Percentiles rank a stretch among this genome's conserved stretches.
phyloP scores from a whole-genome alignment of 1,140 invertebrate species.

The Druon quercuslanigerum region DNA sequence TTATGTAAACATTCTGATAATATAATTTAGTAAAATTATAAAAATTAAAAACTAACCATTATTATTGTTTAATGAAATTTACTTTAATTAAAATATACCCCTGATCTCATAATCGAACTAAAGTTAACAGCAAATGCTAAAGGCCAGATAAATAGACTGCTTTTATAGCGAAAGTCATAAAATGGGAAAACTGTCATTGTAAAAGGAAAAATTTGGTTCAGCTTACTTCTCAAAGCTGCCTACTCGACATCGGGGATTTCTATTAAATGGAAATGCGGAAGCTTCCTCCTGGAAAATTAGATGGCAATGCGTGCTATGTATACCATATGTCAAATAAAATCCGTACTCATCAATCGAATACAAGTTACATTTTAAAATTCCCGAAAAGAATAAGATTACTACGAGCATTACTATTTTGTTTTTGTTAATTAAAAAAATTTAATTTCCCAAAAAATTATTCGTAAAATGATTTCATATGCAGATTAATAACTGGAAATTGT shows the following conservation, averaged over 20 bases:
- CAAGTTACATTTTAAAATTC: too few relatives aligned
- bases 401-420: too few relatives aligned
- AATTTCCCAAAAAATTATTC: too few relatives aligned
- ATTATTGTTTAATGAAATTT: too few relatives aligned
- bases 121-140: constrained; percentile 2
- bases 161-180: constrained; percentile 19
- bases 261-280: not conserved
- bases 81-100: not conserved
- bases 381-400: too few relatives aligned
- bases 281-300: constrained; percentile 16
- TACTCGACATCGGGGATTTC: constrained; percentile 18
- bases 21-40: too few relatives aligned
- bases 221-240: not conserved
- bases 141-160: constrained; percentile 8
- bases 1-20: too few relatives aligned
- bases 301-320: not conserved
- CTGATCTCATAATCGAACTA: not conserved
- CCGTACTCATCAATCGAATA: not conserved
- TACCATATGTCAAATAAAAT: not conserved
- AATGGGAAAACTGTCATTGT: constrained; percentile 12
- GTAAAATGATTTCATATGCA: too few relatives aligned
- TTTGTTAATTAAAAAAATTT: too few relatives aligned
- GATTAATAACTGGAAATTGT: too few relatives aligned
- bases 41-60: too few relatives aligned
- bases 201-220: constrained; percentile 3